Base-by-base conservation (phyloP, 2,888 invertebrate species). In the Herminia tarsipennalis region DNA sequence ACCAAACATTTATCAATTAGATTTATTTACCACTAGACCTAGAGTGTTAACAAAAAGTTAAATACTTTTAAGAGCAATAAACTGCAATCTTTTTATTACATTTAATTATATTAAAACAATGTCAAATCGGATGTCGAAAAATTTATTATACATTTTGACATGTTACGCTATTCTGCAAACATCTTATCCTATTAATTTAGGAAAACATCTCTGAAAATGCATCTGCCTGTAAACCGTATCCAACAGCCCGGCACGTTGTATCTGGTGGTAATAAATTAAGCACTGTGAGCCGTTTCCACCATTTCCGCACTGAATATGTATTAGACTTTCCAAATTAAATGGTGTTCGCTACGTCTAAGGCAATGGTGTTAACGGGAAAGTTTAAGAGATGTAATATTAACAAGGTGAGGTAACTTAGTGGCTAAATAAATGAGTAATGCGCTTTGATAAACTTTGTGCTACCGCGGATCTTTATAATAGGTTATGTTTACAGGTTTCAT, bases 311-410 rank as follows among this genome's bases (percentile, higher is more conserved):
- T 61, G 60, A 61, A 65, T 61, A 61, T 61, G 66, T 60, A 60
- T 60, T 50, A 64, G 51, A 56, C 35, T 42, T 61, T 29, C 51
- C 56, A 61, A 61, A 65, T 61, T 61, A 61, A 61, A 60, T 43
- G 62, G 45, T 47, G 44, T 35, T 29, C 13, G 42, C 35, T 28
- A 9, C 28, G 28, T 42, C 33, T 35, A 42, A 34, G 34, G 28
- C 34, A 17, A 22, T 34, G 22, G 41, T 28, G 41, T 33, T 25
- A 42, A 42, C 28, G 17, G 21, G 22, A 35, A 37, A 42, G 34
- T 42, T 41, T 28, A 14, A 21, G 22, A 35, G 21, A 16, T 10
- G 33, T 34, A 35, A 42, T 21, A 42, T 35, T 42, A 42, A 34
- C 28, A 13, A 42, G 34, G 20, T 41, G 27, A 28, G 27, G 16